Evolutionary conservation across 2,113 vertebrate genomes (phyloP), one percentile per base, ranked within the genome.

Genomic region (Macaca nemestrina): DNA sequence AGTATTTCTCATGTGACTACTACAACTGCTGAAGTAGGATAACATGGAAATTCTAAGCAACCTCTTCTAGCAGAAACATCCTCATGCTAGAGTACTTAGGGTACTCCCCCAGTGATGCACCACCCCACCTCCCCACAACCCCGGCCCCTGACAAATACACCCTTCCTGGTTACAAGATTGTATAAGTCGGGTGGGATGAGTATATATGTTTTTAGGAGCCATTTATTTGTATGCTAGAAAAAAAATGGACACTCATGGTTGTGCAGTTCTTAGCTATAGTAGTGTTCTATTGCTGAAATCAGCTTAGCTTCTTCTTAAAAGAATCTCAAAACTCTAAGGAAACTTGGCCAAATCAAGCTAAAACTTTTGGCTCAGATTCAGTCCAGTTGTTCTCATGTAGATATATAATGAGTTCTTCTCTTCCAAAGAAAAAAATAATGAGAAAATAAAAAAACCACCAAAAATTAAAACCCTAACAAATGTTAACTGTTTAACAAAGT

Each of bases 261-360:
- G 32, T 38, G 45, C 7, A 43, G 30, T 76, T 90, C 23, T 84
- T 88, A 90, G 27, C 17, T 64, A 27, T 64, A 93, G 75, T n/a
- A 61, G n/a, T 72, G 30, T 93, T 94, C 32, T 92, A 7, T 57
- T 78, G 70, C n/a, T 72, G 64, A 81, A 94, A 78, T 57, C 32
- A 64, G 14, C 48, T 97, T 25, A 84, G 14, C 52, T 88, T 92
- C 38, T n/a, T 90, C 18, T 76, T 45, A 80, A 4, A 91, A 87
- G 72, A 95, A 67, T 95, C 13, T 12, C 57, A n/a, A 72, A 67
- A 90, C 38, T 75, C 40, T 91, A 91, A 76, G 57, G 48, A 95
- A 95, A 91, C 85, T 76, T 72, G 32, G 70, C n/a, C 32, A 94
- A 90, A 96, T 90, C 32, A 64, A 91, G 30, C 78, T 89, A 35